These are phyloP conservation scores for Manis crassicaudata DNA, from an alignment of 2,797 vertebrate species.

Conservation along the genomic window DNA sequence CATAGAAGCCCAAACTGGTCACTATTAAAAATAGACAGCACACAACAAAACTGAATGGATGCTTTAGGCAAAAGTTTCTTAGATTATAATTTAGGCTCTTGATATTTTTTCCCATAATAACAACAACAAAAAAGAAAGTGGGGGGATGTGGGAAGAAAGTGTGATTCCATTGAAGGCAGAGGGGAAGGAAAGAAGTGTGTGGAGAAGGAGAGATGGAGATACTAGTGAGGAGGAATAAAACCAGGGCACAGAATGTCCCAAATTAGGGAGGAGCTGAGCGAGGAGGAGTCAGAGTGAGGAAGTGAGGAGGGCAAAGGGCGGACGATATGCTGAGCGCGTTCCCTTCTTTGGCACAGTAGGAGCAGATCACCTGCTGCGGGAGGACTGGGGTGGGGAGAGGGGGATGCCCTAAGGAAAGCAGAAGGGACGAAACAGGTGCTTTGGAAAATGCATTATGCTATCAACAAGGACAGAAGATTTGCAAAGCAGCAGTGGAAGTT, in stretches of 20 bases:
- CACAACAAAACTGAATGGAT: not conserved
- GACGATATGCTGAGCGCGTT: rapidly evolving
- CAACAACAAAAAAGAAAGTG: not conserved
- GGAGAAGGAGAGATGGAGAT: not conserved
- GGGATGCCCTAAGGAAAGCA: not conserved
- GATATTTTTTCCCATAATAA: not conserved
- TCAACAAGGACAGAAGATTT: not conserved
- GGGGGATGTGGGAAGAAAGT: not conserved
- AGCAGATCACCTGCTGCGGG: not conserved
- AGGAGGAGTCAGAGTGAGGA: not conserved
- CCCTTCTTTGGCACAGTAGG: not conserved
- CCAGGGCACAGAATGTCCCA: too few relatives aligned
- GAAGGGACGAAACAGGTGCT: not conserved
- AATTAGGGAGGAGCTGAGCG: not conserved
- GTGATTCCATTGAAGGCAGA: not conserved
- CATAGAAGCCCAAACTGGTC: not conserved
- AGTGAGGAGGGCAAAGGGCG: not conserved
- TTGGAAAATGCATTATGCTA: not conserved
- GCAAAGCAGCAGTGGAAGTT: not conserved
- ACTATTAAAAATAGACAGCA: not conserved
- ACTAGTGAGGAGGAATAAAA: not conserved
- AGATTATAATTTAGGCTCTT: not conserved
- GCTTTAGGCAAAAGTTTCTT: not conserved
- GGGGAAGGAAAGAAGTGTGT: not conserved
- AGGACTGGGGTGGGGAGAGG: not conserved